Percentiles rank a stretch among this genome's conserved stretches.
phyloP scores from a whole-genome alignment of 2,113 vertebrate species.

The Promerops cafer region DNA sequence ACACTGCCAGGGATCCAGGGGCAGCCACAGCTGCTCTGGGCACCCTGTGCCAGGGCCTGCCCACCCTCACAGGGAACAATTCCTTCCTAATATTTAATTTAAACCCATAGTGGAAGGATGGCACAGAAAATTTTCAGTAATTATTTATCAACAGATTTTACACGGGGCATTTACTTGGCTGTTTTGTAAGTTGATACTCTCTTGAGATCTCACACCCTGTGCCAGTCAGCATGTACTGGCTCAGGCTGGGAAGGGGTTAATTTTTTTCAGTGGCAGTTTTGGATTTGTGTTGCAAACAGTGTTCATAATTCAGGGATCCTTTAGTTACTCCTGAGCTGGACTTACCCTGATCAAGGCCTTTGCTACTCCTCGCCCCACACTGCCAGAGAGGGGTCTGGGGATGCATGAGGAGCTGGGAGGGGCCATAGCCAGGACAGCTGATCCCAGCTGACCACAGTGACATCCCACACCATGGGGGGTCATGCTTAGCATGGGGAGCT shows the following conservation, averaged over 20 bases:
- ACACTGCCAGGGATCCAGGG: not conserved
- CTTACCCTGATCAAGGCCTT: not conserved
- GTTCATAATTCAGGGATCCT: not conserved
- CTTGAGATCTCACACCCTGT: not conserved
- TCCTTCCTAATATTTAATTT: not conserved
- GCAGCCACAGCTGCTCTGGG: not conserved
- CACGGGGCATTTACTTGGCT: not conserved
- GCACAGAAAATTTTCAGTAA: not conserved
- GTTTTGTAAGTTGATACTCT: not conserved
- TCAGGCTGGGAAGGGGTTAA: not conserved
- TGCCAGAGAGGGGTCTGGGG: not conserved
- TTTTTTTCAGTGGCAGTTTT: not conserved
- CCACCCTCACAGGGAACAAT: not conserved
- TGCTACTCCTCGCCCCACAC: not conserved
- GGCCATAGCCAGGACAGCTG: not conserved
- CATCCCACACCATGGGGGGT: not conserved
- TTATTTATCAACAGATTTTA: not conserved
- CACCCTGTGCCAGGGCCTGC: not conserved
- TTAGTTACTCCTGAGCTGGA: not conserved
- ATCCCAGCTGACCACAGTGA: not conserved
- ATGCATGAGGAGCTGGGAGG: not conserved
- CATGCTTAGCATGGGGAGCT: not conserved
- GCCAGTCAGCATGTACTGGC: not conserved
- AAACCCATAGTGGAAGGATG: not conserved
- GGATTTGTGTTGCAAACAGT: not conserved